Percentiles rank a stretch among this genome's conserved stretches.
These are phyloP conservation scores for Lutjanus campechanus DNA, from an alignment of 2,797 vertebrate genomes.

Conservation along the genomic window DNA sequence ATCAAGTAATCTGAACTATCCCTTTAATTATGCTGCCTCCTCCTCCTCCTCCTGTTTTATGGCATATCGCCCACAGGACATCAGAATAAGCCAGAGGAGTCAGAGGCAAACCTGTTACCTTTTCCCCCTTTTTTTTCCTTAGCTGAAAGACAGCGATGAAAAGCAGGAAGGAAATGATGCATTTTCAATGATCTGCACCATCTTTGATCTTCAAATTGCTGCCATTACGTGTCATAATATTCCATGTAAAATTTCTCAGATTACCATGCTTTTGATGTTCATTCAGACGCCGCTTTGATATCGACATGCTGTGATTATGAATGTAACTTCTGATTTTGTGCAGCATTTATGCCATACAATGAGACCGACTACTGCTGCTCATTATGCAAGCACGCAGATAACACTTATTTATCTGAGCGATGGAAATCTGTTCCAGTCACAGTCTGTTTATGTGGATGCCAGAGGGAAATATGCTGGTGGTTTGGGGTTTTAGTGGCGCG, in stretches of 20 bases:
- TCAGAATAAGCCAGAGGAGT: conserved; percentile 50
- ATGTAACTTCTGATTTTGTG: conserved; percentile 39
- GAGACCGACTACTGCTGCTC: conserved; percentile 24
- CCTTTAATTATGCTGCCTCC: conserved; percentile 55
- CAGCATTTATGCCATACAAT: conserved; percentile 35
- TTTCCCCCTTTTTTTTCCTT: background rate
- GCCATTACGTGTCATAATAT: conserved; percentile 65
- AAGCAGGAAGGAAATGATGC: conserved; percentile 48
- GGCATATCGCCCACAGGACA: conserved; percentile 49
- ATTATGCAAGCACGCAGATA: conserved; percentile 53
- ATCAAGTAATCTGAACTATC: too few relatives aligned
- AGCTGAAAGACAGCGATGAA: conserved; percentile 19
- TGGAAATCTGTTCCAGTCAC: conserved; percentile 50
- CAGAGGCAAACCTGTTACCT: conserved; percentile 25
- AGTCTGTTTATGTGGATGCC: conserved; percentile 54
- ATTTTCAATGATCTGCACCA: conserved; percentile 55
- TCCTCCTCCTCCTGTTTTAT: conserved; percentile 33
- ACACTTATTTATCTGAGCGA: conserved; percentile 48
- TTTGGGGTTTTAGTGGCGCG: conserved; percentile 63
- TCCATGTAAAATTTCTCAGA: conserved; percentile 60
- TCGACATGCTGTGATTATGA: conserved; percentile 41
- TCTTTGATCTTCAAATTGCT: conserved; percentile 78
- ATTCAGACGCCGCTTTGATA: conserved; percentile 54
- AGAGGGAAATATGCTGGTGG: conserved; percentile 64
- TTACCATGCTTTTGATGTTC: conserved; percentile 63